phyloP scores from a whole-genome alignment of 2,888 invertebrate genomes.

The Cheilosia vulpina region DNA sequence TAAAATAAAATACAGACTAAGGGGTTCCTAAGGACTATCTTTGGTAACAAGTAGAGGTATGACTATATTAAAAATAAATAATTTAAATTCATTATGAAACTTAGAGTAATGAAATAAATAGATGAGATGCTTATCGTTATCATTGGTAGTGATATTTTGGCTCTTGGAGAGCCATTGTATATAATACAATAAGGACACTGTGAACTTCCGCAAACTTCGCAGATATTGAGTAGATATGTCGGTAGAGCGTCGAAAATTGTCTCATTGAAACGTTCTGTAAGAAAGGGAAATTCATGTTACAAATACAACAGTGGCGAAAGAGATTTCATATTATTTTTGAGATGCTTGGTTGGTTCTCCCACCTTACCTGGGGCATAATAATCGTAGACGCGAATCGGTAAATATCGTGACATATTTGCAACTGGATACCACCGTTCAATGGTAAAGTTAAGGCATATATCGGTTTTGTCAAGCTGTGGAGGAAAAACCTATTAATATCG shows the following conservation, averaged over 20 bases:
- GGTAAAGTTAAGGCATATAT: constrained; percentile 94
- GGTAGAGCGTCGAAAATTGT: constrained; percentile 92
- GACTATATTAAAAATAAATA: constrained; percentile 55
- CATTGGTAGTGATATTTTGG: constrained; percentile 38
- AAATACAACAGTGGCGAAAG: not conserved
- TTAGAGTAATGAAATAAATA: constrained; percentile 57
- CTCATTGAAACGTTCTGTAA: constrained; percentile 93
- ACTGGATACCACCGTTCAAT: constrained; percentile 96
- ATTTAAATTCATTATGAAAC: constrained; percentile 51
- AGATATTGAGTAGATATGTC: constrained; percentile 92
- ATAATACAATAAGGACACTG: constrained; percentile 95
- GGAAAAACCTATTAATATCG: constrained; percentile 48
- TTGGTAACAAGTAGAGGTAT: constrained; percentile 62
- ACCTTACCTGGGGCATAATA: constrained; percentile 94
- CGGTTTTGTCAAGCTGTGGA: constrained; percentile 89
- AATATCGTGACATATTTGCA: constrained; percentile 95
- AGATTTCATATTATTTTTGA: no score
- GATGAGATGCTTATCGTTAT: constrained; percentile 60
- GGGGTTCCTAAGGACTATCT: constrained; percentile 17
- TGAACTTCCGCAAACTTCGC: constrained; percentile 95
- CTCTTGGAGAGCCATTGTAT: constrained; percentile 85
- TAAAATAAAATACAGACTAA: not conserved
- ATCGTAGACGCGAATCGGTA: constrained; percentile 94
- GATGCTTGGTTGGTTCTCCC: no score
- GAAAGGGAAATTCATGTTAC: constrained; percentile 1